Evolutionary conservation across 2,797 vertebrate species (phyloP), one percentile per base, ranked within the genome.

Genomic region (Thunnus albacares): DNA sequence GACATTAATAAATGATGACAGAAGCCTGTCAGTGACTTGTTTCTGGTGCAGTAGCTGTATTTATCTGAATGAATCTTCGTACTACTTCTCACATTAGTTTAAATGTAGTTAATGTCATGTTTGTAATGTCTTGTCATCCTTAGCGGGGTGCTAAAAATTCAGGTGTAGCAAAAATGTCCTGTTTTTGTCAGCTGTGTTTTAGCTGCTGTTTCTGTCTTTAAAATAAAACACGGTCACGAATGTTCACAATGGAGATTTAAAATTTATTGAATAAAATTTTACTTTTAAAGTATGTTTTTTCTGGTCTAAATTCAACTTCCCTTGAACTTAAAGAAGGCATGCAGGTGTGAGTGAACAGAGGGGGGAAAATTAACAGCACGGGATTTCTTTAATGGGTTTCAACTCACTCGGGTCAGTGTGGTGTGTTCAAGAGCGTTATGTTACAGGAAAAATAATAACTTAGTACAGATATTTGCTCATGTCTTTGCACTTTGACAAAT

Each of bases 211-310:
- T 60, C 20, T 51, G 41, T 69, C 15, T 78, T 77, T 49, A 30
- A 47, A 83, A 79, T 80, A 77, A 91, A 85, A 76, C 62, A 70
- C 38, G 30, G 15, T 33, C 22, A 67, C 49, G 9, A n/a, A 61
- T 77, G 43, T 85, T 79, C 53, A 74, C 66, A 43, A 51, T 76
- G 69, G 52, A 71, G 24, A 77, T 72, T 69, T 10, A 47, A 77
- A 18, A 64, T 90, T 83, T 82, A 83, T 90, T 89, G 77, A 11
- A 79, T 57, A 68, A 13, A 68, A 68, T 38, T 74, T 28, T 57
- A 22, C 2, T 65, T 82, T 71, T 53, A 26, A 69, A 18, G 15
- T 43, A 55, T 41, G 58, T 55, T 65, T 53, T 45, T 22, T 61
- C 52, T 71, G 63, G 59, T 55, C 35, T 59, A 60, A 77, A 71